Evolutionary conservation across 2,888 invertebrate species (phyloP).

Genomic region (Scaeva pyrastri): DNA sequence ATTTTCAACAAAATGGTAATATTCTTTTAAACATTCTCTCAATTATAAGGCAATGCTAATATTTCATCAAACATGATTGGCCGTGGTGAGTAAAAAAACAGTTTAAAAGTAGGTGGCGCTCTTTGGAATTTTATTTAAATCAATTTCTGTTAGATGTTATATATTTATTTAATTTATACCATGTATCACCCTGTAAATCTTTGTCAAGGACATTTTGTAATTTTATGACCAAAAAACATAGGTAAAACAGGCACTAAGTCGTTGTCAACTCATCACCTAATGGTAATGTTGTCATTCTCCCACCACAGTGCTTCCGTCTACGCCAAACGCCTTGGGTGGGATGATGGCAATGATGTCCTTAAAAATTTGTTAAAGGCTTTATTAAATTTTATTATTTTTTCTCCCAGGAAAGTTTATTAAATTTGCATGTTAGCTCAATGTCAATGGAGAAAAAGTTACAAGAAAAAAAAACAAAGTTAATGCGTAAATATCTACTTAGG

Average conservation of each 20-base stretch:
- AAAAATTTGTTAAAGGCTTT: slow-evolving; percentile 58
- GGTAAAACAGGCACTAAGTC: slow-evolving; percentile 14
- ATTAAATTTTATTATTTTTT: slow-evolving; percentile 54
- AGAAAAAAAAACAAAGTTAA: neutral
- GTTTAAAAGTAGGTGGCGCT: no score
- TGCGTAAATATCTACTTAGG: neutral
- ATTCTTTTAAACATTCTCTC: no score
- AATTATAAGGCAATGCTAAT: no score
- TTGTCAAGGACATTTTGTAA: slow-evolving; percentile 60
- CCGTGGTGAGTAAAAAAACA: no score
- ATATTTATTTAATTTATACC: no score
- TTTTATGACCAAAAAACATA: slow-evolving; percentile 57
- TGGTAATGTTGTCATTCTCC: neutral
- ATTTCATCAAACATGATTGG: no score
- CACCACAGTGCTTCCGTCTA: slow-evolving; percentile 7
- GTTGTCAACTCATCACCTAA: slow-evolving; percentile 42
- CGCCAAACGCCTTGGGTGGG: no score
- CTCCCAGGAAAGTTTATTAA: slow-evolving; percentile 12
- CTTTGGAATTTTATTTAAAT: no score
- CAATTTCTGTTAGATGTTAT: no score
- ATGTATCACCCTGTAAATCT: no score
- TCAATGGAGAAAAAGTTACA: neutral
- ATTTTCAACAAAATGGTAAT: no score
- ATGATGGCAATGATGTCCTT: slow-evolving; percentile 40
- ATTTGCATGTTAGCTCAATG: slow-evolving; percentile 38